Base-by-base conservation (phyloP, 2,113 vertebrate species). In the Patagioenas fasciata region DNA sequence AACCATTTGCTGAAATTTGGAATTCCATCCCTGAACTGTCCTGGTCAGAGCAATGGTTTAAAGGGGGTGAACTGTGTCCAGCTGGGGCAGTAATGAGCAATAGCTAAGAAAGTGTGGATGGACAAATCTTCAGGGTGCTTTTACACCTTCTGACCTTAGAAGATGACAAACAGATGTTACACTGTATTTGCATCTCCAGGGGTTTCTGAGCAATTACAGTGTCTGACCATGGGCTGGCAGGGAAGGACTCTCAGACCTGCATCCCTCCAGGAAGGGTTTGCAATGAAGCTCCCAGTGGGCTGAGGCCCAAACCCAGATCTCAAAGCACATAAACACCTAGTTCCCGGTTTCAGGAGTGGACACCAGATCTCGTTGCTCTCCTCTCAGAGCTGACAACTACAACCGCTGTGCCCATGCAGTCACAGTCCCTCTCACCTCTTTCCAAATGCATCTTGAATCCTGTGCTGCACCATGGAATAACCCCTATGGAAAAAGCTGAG, bases 331-430 rank as follows among this genome's bases (percentile, higher is more conserved):
- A 51, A 69, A n/a, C 19, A 24, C 61, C 23, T 29, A 44, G 15
- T 34, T 89, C 48, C 23, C 48, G 36, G 48, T 14, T 48, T 32
- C 26, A 23, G 61, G 60, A 72, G 34, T 1, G 1, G 50, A 58
- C 62, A 60, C 28, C 11, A 28, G 38, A 42, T 29, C 69, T 61
- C 34, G 15, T 4, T n/a, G 66, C 65, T 64, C 28, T 61, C 47
- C 17, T 73, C 38, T 58, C 2, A 0, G 51, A 74, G 54, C 8
- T 42, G 73, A 61, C 40, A 36, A 73, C 42, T 28, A 16, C 26
- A 50, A 29, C 5, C 9, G 1, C 17, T 5, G 23, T 17, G n/a
- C n/a, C 50, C 44, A 6, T 9, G 40, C 1, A 3, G 50, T 44
- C 42, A 53, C 2, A 0, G 38, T 40, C 34, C 36, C 29, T 24